A percentile compares a stretch with the other conserved stretches of the same genome.
Evolutionary conservation across 1,140 invertebrate genomes (phyloP).

Genomic region (Rhynchophorus ferrugineus): DNA sequence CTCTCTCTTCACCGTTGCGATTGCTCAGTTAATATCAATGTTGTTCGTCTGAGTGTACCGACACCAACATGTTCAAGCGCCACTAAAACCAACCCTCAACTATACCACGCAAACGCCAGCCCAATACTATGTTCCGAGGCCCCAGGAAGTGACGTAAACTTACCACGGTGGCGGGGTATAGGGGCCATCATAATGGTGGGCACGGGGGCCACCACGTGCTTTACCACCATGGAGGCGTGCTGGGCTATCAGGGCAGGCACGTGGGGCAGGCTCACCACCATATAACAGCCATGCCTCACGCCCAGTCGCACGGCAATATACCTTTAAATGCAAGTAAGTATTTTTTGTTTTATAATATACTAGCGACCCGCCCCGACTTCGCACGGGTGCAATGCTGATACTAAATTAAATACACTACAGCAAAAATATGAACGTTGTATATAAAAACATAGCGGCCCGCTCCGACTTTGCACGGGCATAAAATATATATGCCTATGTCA

Average conservation of each 20-base stretch:
- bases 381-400: no score
- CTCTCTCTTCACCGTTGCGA: no score
- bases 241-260: slow-evolving; percentile 36
- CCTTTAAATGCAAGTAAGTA: slow-evolving; percentile 40
- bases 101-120: slow-evolving; percentile 11
- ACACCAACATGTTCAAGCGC: no score
- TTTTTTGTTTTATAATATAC: not conserved
- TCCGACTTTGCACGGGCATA: no score
- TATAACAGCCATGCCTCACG: slow-evolving; percentile 27
- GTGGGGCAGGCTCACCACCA: slow-evolving; percentile 33
- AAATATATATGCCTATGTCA: no score
- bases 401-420: no score
- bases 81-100: no score
- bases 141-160: slow-evolving; percentile 26
- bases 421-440: no score
- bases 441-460: no score
- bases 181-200: slow-evolving; percentile 37
- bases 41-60: no score
- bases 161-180: slow-evolving; percentile 38
- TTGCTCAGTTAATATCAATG: no score
- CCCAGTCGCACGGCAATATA: slow-evolving; percentile 29
- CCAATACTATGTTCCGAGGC: slow-evolving; percentile 16
- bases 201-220: slow-evolving; percentile 36
- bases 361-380: no score
- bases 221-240: slow-evolving; percentile 35